Evolutionary conservation across 2,888 invertebrate species (phyloP).

Genomic region (Onchidella celtica): DNA sequence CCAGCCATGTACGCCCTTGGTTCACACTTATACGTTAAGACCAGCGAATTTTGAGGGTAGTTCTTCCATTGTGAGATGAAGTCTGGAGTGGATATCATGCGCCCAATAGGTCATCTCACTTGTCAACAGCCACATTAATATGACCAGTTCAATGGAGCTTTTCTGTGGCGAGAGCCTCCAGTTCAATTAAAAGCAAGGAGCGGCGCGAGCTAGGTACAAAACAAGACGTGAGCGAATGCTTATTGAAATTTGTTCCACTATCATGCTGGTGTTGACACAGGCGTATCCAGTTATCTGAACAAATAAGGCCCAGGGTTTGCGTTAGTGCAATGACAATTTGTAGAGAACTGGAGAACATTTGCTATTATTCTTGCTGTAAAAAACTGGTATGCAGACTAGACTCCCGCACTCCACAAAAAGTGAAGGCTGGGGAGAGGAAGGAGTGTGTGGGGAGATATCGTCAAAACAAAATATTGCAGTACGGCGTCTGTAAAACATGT

Average conservation of each 20-base stretch:
- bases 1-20: not conserved
- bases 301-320: not conserved
- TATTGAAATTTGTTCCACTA: not conserved
- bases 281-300: not conserved
- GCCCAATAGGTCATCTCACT: slow-evolving; percentile 2
- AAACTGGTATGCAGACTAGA: not conserved
- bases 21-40: not conserved
- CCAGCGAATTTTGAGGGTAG: not conserved
- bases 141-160: not conserved
- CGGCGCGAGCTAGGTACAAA: not conserved
- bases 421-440: not conserved
- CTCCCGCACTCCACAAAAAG: not conserved
- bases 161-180: not conserved
- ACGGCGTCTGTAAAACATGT: too few species aligned
- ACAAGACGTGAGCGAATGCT: not conserved
- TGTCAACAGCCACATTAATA: not conserved
- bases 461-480: too few species aligned
- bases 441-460: not conserved
- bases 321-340: not conserved
- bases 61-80: not conserved
- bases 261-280: not conserved
- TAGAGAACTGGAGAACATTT: too few species aligned
- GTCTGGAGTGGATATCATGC: not conserved
- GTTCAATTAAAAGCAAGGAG: not conserved
- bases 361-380: not conserved